Evolutionary conservation across 64 coral and sea anemone genomes (phyloP).

Genomic region (Catalaphyllia jardinei): DNA sequence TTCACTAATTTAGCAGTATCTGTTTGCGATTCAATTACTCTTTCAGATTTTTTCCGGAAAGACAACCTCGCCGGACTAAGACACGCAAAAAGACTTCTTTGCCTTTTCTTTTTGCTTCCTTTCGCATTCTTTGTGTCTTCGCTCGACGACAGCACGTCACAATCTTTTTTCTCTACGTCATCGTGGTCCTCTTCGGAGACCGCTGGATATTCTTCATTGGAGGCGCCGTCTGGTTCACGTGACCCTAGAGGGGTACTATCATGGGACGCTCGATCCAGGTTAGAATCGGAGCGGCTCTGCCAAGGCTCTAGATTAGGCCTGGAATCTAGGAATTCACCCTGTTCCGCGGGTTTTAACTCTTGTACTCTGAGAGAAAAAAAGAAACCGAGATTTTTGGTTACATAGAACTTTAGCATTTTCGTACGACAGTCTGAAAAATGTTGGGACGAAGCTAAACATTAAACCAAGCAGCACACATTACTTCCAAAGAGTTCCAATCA

Average conservation of each 20-base stretch:
- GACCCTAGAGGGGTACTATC: neutral
- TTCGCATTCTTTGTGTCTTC: neutral
- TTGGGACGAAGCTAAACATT: no score
- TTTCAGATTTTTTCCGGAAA: constrained; percentile 4
- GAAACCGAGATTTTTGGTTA: neutral
- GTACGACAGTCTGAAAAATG: no score
- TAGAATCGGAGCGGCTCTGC: neutral
- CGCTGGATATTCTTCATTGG: neutral
- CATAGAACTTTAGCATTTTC: no score
- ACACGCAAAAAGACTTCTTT: constrained; percentile 13
- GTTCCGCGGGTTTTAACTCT: neutral
- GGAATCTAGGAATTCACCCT: neutral
- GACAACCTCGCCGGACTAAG: constrained; percentile 8
- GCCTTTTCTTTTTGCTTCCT: constrained; percentile 20
- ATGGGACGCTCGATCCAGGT: neutral
- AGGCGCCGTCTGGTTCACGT: constrained; percentile 63
- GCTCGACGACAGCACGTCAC: neutral
- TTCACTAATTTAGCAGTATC: neutral
- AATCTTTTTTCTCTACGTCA: neutral
- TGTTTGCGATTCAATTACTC: neutral
- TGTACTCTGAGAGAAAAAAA: neutral
- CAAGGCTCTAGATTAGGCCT: neutral
- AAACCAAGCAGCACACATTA: no score
- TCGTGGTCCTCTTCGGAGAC: neutral
- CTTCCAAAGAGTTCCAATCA: no score